Evolutionary conservation across 1,140 invertebrate genomes (phyloP).

Genomic region (Drosophila tropicalis): DNA sequence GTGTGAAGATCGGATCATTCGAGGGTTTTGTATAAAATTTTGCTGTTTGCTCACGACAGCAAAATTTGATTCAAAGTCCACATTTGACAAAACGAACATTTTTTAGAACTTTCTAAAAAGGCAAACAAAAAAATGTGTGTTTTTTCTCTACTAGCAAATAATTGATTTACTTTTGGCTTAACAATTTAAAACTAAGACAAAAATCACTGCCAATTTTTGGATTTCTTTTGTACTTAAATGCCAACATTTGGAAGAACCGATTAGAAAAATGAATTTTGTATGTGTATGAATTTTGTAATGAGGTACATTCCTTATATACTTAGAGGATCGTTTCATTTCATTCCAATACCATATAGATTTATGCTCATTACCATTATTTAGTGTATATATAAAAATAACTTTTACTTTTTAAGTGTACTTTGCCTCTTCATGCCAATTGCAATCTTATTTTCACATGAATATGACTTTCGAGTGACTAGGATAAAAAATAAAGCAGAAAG

Average conservation of each 20-base stretch:
- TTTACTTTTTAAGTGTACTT: slow-evolving; percentile 45
- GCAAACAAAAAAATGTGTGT: slow-evolving; percentile 54
- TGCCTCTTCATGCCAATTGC: slow-evolving; percentile 67
- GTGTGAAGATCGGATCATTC: not conserved
- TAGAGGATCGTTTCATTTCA: slow-evolving; percentile 56
- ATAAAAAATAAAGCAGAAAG: too few relatives aligned
- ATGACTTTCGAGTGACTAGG: slow-evolving; percentile 1
- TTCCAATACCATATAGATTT: slow-evolving; percentile 66
- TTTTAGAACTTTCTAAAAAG: slow-evolving; percentile 12
- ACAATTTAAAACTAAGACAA: slow-evolving; percentile 6
- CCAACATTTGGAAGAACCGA: slow-evolving; percentile 68
- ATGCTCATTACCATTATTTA: slow-evolving; percentile 60
- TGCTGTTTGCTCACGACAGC: slow-evolving; percentile 83
- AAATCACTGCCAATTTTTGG: slow-evolving; percentile 45
- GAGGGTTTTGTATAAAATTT: slow-evolving; percentile 67
- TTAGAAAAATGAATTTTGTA: slow-evolving; percentile 29
- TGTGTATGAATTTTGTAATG: slow-evolving; percentile 9
- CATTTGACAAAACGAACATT: slow-evolving; percentile 9
- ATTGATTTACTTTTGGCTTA: slow-evolving; percentile 23
- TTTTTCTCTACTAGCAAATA: slow-evolving; percentile 29
- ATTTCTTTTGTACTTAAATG: slow-evolving; percentile 45
- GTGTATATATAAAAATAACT: slow-evolving; percentile 71
- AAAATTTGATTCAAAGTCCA: slow-evolving; percentile 67
- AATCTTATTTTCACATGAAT: slow-evolving; percentile 25
- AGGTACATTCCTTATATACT: slow-evolving; percentile 16